These are phyloP conservation scores for Aquatica leii DNA, from an alignment of 2,888 invertebrate species.

Conservation along the genomic window DNA sequence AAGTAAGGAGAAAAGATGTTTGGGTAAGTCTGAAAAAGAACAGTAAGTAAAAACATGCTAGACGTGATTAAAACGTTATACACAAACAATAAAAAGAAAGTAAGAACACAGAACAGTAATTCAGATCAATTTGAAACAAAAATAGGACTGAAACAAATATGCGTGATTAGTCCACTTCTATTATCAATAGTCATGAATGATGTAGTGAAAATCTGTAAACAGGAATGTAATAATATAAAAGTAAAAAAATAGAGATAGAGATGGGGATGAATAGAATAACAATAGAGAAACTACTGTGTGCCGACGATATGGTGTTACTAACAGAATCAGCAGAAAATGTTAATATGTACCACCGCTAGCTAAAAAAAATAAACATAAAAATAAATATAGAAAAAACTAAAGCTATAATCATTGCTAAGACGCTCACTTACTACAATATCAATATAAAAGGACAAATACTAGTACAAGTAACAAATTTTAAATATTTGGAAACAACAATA, in stretches of 20 bases:
- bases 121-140: not conserved
- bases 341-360: not conserved
- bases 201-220: slow-evolving; percentile 5
- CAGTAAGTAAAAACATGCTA: not conserved
- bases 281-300: slow-evolving; percentile 3
- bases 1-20: too few relatives aligned
- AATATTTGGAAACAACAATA: not conserved
- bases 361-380: too few relatives aligned
- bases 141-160: slow-evolving; percentile 9
- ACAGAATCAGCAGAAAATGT: not conserved
- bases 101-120: not conserved
- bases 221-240: not conserved
- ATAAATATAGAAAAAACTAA: too few relatives aligned
- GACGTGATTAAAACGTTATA: not conserved
- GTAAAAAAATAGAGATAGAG: not conserved
- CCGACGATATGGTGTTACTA: not conserved
- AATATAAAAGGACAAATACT: too few relatives aligned
- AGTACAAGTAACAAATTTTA: too few relatives aligned
- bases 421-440: not conserved
- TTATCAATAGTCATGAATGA: slow-evolving; percentile 1
- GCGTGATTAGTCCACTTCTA: slow-evolving; percentile 6
- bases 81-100: not conserved
- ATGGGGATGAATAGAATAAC: slow-evolving; percentile 3
- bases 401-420: slow-evolving; percentile 7
- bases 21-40: not conserved